Conservation (phyloP, 2,888 invertebrate genomes). For the Chorisops tibialis region DNA sequence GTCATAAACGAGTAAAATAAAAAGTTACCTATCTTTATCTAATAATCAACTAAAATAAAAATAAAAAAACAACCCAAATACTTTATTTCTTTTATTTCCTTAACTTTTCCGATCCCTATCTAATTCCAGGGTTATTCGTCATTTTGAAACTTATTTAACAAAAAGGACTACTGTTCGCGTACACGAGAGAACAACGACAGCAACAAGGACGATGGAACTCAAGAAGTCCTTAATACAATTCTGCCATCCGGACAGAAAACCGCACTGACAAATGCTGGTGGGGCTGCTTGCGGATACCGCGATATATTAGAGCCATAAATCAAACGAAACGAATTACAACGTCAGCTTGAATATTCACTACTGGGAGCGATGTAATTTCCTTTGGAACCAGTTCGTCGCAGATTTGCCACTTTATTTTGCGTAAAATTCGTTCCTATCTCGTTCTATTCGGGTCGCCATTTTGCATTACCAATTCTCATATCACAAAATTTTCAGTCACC, state of each 20-base stretch:
- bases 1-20: no score
- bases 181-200: conserved; percentile 1
- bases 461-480: no score
- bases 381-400: conserved; percentile 18
- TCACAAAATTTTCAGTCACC: no score
- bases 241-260: conserved; percentile 14
- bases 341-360: conserved; percentile 18
- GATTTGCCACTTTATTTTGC: conserved; percentile 18
- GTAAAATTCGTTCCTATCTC: neutral
- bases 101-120: conserved; percentile 12
- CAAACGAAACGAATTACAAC: conserved; percentile 23
- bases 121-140: conserved; percentile 16
- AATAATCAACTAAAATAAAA: no score
- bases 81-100: no score
- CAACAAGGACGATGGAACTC: conserved; percentile 1
- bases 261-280: conserved; percentile 17
- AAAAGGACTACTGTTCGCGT: neutral
- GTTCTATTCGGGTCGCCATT: no score
- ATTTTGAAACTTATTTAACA: conserved; percentile 10
- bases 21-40: no score
- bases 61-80: no score
- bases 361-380: conserved; percentile 12
- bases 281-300: conserved; percentile 19
- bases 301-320: conserved; percentile 21
- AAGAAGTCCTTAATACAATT: conserved; percentile 17